These are phyloP conservation scores for Eurystomus gularis DNA, from an alignment of 2,113 vertebrate genomes.

Conservation along the genomic window DNA sequence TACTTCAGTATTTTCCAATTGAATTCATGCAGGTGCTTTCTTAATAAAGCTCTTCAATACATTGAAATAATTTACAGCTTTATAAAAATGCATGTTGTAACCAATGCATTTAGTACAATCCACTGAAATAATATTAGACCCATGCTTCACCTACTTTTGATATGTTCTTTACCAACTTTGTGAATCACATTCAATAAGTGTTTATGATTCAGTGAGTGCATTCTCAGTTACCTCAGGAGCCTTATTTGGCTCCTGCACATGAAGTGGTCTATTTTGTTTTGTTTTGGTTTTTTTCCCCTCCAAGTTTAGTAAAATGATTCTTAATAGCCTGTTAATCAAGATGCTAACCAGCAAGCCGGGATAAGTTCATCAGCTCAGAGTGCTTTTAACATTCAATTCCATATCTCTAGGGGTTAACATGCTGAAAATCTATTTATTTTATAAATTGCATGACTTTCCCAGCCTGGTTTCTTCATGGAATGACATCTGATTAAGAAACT, in stretches of 20 bases:
- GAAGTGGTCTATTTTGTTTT: background rate
- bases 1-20: background rate
- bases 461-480: background rate
- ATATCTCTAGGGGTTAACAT: background rate
- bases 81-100: background rate
- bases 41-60: background rate
- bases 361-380: background rate
- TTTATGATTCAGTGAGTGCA: background rate
- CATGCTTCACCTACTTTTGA: background rate
- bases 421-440: slow-evolving; percentile 6
- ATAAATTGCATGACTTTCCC: background rate
- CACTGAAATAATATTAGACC: background rate
- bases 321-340: background rate
- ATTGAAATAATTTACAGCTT: background rate
- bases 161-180: background rate
- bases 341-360: background rate
- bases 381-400: background rate
- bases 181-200: background rate
- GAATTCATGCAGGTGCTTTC: background rate
- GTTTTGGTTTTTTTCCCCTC: rapidly evolving
- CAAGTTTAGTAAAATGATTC: background rate
- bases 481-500: background rate
- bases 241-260: background rate
- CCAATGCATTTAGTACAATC: background rate
- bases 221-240: background rate